Evolutionary conservation across 2,888 invertebrate genomes (phyloP).

Genomic region (Drosophila monieri): DNA sequence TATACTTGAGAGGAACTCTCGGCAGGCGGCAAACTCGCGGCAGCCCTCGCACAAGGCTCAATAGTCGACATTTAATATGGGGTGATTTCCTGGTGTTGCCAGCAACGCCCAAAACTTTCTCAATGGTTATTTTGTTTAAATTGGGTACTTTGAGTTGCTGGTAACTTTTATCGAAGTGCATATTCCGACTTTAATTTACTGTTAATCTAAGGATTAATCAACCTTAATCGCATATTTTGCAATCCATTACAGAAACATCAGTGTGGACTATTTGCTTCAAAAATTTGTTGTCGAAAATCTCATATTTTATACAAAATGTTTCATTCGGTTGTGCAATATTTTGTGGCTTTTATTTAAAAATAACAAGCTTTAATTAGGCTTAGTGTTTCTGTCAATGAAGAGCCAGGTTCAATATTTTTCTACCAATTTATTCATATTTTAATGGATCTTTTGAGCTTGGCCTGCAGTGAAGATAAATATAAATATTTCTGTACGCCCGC

Average conservation of each 20-base stretch:
- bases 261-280: no score
- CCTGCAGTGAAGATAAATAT: constrained; percentile 12
- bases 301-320: constrained; percentile 5
- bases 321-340: neutral
- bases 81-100: constrained; percentile 12
- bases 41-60: constrained; percentile 12
- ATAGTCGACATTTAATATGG: constrained; percentile 20
- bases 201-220: neutral
- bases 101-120: constrained; percentile 10
- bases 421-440: constrained; percentile 36
- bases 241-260: no score
- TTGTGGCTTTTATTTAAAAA: constrained; percentile 13
- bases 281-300: neutral
- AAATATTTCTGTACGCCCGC: constrained; percentile 20
- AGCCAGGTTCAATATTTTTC: constrained; percentile 20
- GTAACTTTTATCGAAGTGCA: constrained; percentile 3
- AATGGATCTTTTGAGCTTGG: constrained; percentile 21
- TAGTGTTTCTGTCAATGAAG: constrained; percentile 25
- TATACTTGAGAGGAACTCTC: constrained; percentile 34
- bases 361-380: constrained; percentile 21
- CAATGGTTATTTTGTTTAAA: constrained; percentile 2
- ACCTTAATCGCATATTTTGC: no score
- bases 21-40: constrained; percentile 12
- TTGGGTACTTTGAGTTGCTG: constrained; percentile 4
- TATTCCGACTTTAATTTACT: neutral